These are phyloP conservation scores for Fundulus diaphanus DNA, from an alignment of 2,797 vertebrate genomes.

Conservation along the genomic window DNA sequence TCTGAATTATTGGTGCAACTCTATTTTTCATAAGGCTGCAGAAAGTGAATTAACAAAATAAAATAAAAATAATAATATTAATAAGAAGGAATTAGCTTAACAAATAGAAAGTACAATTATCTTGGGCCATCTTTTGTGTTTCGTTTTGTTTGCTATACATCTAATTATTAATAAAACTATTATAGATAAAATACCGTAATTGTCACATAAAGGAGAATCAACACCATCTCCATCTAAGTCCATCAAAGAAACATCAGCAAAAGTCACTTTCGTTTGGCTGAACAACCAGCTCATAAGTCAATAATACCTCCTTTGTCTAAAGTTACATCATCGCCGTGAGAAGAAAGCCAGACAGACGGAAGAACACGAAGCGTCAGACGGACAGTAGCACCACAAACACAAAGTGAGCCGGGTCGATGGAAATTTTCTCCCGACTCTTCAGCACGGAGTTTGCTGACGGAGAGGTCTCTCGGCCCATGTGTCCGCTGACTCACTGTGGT, in stretches of 20 bases:
- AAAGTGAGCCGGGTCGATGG: constrained; percentile 52
- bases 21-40: too few relatives aligned
- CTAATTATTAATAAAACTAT: background rate
- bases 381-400: constrained; percentile 28
- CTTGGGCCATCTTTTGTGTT: too few relatives aligned
- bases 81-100: too few relatives aligned
- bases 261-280: constrained; percentile 25
- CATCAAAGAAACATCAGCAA: constrained; percentile 36
- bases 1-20: too few relatives aligned
- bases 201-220: background rate
- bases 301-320: constrained; percentile 33
- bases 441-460: background rate
- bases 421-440: constrained; percentile 55
- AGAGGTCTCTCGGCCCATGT: too few relatives aligned
- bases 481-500: constrained; percentile 73
- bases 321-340: constrained; percentile 20
- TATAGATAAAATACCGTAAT: background rate
- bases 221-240: constrained; percentile 27
- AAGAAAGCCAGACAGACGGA: constrained; percentile 25
- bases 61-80: too few relatives aligned
- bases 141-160: too few relatives aligned
- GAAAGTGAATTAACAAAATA: too few relatives aligned
- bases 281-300: constrained; percentile 53
- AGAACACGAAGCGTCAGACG: constrained; percentile 22
- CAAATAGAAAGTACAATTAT: too few relatives aligned